phyloP scores from a whole-genome alignment of 37 sponge, comb jelly and placozoan species.

The Ephydatia muelleri region DNA sequence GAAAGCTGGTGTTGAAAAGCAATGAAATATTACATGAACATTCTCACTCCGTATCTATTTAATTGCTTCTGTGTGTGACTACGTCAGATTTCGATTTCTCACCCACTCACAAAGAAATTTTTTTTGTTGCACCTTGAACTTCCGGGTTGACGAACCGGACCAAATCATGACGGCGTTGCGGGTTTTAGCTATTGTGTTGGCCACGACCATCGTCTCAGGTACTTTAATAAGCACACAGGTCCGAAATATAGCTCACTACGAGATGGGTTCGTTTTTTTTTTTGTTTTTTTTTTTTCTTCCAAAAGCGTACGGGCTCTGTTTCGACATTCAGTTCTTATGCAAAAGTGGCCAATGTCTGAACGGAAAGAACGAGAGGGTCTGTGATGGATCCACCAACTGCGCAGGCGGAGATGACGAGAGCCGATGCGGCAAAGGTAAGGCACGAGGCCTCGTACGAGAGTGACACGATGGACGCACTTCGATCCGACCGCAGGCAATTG shows the following conservation, averaged over 20 bases:
- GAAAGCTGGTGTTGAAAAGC: neutral
- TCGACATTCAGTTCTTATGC: neutral
- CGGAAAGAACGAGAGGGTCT: neutral
- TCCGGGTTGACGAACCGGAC: neutral
- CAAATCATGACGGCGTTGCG: neutral
- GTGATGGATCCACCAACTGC: neutral
- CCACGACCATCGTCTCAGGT: neutral
- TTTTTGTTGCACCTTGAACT: neutral
- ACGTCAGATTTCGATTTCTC: too few species aligned
- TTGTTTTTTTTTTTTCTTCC: too few species aligned
- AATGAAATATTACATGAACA: too few species aligned
- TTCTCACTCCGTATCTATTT: too few species aligned
- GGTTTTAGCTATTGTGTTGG: neutral
- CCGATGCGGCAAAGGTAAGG: conserved; percentile 7
- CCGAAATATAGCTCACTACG: too few species aligned
- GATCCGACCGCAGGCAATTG: neutral
- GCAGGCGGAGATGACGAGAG: neutral
- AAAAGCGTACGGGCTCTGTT: neutral
- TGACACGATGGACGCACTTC: neutral
- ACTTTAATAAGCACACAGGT: too few species aligned
- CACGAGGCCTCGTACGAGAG: neutral
- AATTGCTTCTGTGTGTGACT: neutral
- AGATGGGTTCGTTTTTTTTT: too few species aligned
- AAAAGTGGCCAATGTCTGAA: neutral
- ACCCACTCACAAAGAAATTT: too few species aligned